Evolutionary conservation across 2,888 invertebrate species (phyloP).

Genomic region (Phaedon cochleariae): DNA sequence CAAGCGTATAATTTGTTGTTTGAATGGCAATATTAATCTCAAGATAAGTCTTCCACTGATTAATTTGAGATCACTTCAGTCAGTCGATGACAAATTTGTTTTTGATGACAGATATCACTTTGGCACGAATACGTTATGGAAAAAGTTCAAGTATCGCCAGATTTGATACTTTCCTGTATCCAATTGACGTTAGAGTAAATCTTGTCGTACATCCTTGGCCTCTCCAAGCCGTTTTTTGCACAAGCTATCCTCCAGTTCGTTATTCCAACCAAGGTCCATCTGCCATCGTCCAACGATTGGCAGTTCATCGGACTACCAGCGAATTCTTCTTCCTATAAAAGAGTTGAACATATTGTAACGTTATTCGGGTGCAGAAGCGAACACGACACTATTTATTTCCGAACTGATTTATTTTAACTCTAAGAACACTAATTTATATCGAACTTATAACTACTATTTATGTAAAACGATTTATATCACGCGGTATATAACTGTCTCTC

Average conservation of each 20-base stretch:
- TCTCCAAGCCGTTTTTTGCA: slow-evolving; percentile 76
- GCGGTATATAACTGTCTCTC: too few relatives aligned
- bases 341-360: slow-evolving; percentile 13
- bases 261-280: slow-evolving; percentile 83
- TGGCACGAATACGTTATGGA: slow-evolving; percentile 3
- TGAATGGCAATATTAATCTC: background rate
- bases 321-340: slow-evolving; percentile 81
- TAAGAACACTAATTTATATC: too few relatives aligned
- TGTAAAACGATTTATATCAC: too few relatives aligned
- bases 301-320: slow-evolving; percentile 90
- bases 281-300: slow-evolving; percentile 72
- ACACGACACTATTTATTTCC: too few relatives aligned
- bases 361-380: too few relatives aligned
- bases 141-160: slow-evolving; percentile 20
- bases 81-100: background rate
- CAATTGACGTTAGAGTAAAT: slow-evolving; percentile 85
- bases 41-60: background rate
- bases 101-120: background rate
- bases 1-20: too few relatives aligned
- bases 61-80: background rate
- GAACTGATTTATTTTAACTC: too few relatives aligned
- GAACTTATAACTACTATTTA: too few relatives aligned
- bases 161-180: slow-evolving; percentile 71
- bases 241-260: slow-evolving; percentile 89
- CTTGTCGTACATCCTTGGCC: slow-evolving; percentile 85